Evolutionary conservation across 2,113 vertebrate genomes (phyloP), one percentile per base, ranked within the genome.

Genomic region (Sphaerodactylus townsendi): DNA sequence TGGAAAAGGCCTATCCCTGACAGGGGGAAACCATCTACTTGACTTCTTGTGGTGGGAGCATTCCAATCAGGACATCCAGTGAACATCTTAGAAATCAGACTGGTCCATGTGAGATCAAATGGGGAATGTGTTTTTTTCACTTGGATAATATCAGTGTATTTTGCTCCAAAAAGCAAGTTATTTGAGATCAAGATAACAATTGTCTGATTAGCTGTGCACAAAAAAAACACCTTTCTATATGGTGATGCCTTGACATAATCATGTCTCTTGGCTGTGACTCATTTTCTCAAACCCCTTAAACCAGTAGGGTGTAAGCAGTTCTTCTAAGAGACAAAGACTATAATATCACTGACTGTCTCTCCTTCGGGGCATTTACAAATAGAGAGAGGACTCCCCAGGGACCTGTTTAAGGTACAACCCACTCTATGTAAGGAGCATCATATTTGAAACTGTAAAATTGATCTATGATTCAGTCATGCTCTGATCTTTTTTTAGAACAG

Each of bases 321-420:
- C 15, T 23, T 9, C 39, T 65, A n/a, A 83, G 62, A 50, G 56
- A 37, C 23, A 9, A 50, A 44, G 44, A 21, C 81, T 50, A 48
- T 83, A 59, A 75, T 75, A 66, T 83, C 59, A 48, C 46, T 44
- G 30, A 21, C 14, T 75, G 33, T 50, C 33, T 66, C 30, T 35
- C 56, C 62, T 50, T 65, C 8, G 48, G 72, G 59, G n/a, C 30
- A 37, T 75, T 62, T 75, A 37, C 41, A 75, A 66, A 66, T 62
- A 82, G 53, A 82, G 39, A 82, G 30, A 82, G 21, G 35, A 33
- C 62, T 66, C 59, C 65, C 23, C 44, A 50, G 62, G 81, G 72
- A 83, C 33, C 71, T 50, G 35, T 83, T 50, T 65, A 74, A 83
- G 46, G 71, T 75, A 66, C 71, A 75, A 30, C n/a, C 62, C 44